Conservation (phyloP, 2,113 vertebrate species). For the Sapayoa aenigma region DNA sequence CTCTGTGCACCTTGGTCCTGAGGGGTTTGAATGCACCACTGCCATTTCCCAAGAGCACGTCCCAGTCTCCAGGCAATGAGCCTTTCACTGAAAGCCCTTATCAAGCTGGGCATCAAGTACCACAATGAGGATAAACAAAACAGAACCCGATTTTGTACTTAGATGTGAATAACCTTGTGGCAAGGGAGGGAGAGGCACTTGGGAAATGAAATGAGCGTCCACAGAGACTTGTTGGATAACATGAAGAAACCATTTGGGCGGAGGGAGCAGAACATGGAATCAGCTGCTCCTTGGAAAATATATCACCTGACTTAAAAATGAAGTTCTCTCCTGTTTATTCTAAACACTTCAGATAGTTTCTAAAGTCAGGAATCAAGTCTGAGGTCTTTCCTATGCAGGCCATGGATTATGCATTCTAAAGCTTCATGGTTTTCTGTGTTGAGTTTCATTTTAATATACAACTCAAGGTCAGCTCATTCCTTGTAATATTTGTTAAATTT, state of each 20-base stretch:
- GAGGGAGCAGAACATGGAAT: not conserved
- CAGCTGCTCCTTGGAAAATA: not conserved
- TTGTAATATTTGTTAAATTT: not conserved
- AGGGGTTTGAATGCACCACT: not conserved
- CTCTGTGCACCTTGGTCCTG: not conserved
- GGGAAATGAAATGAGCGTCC: not conserved
- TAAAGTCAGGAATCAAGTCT: not conserved
- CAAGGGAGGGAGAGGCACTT: not conserved
- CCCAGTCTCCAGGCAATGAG: not conserved
- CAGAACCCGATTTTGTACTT: not conserved
- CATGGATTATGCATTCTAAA: not conserved
- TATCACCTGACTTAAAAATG: not conserved
- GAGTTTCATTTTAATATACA: not conserved
- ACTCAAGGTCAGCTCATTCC: not conserved
- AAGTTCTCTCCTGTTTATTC: not conserved
- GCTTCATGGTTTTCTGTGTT: not conserved
- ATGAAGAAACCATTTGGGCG: not conserved
- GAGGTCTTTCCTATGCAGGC: not conserved
- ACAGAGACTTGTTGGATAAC: not conserved
- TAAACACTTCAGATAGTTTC: not conserved
- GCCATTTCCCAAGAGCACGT: not conserved
- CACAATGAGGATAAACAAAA: not conserved
- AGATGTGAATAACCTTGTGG: not conserved
- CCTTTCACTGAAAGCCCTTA: not conserved
- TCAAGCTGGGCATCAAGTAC: not conserved